Evolutionary conservation across 1,140 invertebrate species (phyloP).

Genomic region (Micrasema longulum): DNA sequence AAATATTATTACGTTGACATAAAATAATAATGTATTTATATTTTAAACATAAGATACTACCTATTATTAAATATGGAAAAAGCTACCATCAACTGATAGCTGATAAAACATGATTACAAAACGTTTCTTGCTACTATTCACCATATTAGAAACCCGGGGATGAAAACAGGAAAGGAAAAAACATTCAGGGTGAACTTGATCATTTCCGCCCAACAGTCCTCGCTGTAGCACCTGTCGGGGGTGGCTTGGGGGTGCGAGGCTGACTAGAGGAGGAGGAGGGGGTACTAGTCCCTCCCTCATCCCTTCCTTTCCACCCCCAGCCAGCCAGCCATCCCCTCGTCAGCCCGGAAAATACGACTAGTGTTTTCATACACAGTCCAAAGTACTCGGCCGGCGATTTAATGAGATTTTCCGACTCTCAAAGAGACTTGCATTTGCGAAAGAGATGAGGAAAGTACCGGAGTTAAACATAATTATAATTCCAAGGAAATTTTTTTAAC

Average conservation of each 20-base stretch:
- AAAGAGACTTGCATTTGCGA: conserved; percentile 17
- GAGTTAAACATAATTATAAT: too few species aligned
- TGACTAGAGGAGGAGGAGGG: not conserved
- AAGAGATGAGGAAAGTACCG: not conserved
- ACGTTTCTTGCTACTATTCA: too few species aligned
- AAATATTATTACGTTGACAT: too few species aligned
- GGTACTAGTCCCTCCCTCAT: too few species aligned
- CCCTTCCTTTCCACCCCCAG: not conserved
- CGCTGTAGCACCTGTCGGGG: conserved; percentile 24
- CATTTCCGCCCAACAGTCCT: conserved; percentile 14
- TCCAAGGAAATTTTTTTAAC: too few species aligned
- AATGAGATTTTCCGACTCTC: conserved; percentile 32
- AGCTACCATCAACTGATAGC: too few species aligned
- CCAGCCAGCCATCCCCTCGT: not conserved
- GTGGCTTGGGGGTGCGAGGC: not conserved
- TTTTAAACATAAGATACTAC: too few species aligned
- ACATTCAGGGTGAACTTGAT: conserved; percentile 12
- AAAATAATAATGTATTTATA: too few species aligned
- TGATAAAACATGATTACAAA: too few species aligned
- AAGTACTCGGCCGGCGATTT: conserved; percentile 30
- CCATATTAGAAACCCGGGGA: too few species aligned
- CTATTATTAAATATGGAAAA: too few species aligned
- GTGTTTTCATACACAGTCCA: conserved; percentile 30
- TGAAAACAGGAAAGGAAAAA: not conserved
- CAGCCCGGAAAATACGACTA: conserved; percentile 28